These are phyloP conservation scores for Dyspetes luteomarginatus DNA, from an alignment of 2,888 invertebrate species.

Conservation along the genomic window DNA sequence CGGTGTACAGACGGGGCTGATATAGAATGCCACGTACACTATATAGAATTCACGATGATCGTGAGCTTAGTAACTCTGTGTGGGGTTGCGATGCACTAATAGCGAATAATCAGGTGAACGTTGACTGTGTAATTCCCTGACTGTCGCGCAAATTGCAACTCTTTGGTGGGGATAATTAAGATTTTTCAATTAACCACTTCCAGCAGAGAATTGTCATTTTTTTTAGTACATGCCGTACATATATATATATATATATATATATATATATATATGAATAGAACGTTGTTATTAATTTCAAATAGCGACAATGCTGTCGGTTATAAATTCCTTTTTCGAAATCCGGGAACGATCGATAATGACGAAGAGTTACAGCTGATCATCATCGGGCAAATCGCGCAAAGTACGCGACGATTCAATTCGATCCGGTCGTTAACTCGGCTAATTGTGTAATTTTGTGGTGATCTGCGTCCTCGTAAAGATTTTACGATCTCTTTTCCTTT, in stretches of 20 bases:
- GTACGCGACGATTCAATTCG: constrained; percentile 51
- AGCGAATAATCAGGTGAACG: background rate
- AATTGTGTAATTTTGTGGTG: constrained; percentile 52
- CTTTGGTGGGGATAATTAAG: background rate
- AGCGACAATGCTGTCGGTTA: background rate
- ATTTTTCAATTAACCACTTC: constrained; percentile 11
- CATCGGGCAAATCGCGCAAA: background rate
- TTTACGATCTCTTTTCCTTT: constrained; percentile 5
- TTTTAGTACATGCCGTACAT: background rate
- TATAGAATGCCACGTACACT: too few species aligned
- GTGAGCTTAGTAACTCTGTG: too few species aligned
- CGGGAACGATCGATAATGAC: constrained; percentile 45
- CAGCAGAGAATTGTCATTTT: background rate
- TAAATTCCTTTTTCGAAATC: constrained; percentile 14
- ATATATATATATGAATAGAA: background rate
- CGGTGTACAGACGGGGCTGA: too few species aligned
- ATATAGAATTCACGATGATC: too few species aligned
- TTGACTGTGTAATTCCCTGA: background rate
- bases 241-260: background rate
- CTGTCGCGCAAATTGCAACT: constrained; percentile 19
- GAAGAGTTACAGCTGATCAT: constrained; percentile 16
- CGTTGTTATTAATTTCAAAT: background rate
- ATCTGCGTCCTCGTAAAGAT: constrained; percentile 18
- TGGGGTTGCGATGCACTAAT: background rate
- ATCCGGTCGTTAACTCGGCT: constrained; percentile 59